Evolutionary conservation across 2,113 vertebrate genomes (phyloP).

Genomic region (Otus sunia): DNA sequence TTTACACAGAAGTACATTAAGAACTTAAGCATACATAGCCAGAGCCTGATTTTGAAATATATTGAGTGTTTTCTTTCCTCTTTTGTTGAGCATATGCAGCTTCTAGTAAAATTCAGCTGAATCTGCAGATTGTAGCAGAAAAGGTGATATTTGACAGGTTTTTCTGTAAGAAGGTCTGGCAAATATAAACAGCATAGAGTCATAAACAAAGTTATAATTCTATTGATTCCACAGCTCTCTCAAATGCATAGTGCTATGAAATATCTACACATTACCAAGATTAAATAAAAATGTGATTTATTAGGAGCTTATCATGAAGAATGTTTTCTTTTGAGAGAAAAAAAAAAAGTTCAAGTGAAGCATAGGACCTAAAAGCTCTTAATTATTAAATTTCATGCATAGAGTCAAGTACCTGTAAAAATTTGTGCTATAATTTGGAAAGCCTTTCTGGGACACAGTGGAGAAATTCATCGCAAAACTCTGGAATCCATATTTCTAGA

Average conservation of each 20-base stretch:
- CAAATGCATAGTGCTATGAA: not conserved
- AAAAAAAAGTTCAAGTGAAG: not conserved
- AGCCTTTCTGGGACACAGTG: not conserved
- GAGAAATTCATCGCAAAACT: not conserved
- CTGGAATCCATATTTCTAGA: not conserved
- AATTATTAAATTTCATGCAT: not conserved
- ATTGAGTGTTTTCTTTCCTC: not conserved
- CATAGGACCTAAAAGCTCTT: not conserved
- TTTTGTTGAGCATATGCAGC: not conserved
- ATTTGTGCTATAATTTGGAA: not conserved
- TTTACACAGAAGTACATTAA: slow-evolving; percentile 28
- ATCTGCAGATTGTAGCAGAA: not conserved
- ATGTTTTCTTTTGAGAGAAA: not conserved
- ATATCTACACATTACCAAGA: not conserved
- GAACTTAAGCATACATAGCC: not conserved
- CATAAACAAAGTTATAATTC: not conserved
- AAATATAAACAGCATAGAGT: not conserved
- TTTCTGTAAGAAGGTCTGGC: not conserved
- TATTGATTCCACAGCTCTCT: not conserved
- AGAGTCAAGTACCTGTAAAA: not conserved
- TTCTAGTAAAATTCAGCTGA: not conserved
- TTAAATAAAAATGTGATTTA: not conserved
- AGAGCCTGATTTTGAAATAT: not conserved
- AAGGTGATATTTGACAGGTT: not conserved
- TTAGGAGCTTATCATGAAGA: not conserved